Evolutionary conservation across 2,113 vertebrate genomes (phyloP).

Genomic region (Ascaphus truei): DNA sequence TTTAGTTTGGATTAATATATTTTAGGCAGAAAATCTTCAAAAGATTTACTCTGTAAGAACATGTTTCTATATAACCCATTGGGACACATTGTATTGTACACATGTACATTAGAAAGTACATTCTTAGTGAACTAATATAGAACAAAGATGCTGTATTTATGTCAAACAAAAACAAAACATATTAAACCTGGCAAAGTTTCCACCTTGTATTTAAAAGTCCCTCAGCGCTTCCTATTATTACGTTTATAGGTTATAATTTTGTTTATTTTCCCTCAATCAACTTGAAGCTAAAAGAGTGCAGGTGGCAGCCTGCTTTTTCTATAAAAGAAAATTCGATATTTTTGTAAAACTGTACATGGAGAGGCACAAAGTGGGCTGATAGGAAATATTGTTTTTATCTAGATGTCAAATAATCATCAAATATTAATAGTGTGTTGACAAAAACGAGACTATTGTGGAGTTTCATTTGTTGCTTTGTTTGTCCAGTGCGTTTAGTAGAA

Average conservation of each 20-base stretch:
- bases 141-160: background rate
- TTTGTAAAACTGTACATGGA: background rate
- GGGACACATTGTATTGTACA: background rate
- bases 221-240: background rate
- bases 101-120: background rate
- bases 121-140: too few species aligned
- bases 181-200: too few species aligned
- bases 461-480: constrained; percentile 51
- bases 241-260: background rate
- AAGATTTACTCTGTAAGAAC: too few species aligned
- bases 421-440: constrained; percentile 56
- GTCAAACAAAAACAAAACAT: too few species aligned
- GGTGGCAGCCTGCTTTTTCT: background rate
- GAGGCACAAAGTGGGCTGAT: constrained; percentile 15
- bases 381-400: constrained; percentile 27
- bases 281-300: background rate
- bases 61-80: background rate
- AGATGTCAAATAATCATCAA: constrained; percentile 56
- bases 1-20: too few species aligned
- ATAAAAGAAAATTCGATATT: background rate
- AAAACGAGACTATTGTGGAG: constrained; percentile 46
- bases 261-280: background rate
- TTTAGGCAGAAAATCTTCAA: too few species aligned
- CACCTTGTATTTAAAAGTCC: too few species aligned
- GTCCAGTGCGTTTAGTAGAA: constrained; percentile 54